phyloP scores from a whole-genome alignment of 1,140 invertebrate species.

The Lepidurus apus region DNA sequence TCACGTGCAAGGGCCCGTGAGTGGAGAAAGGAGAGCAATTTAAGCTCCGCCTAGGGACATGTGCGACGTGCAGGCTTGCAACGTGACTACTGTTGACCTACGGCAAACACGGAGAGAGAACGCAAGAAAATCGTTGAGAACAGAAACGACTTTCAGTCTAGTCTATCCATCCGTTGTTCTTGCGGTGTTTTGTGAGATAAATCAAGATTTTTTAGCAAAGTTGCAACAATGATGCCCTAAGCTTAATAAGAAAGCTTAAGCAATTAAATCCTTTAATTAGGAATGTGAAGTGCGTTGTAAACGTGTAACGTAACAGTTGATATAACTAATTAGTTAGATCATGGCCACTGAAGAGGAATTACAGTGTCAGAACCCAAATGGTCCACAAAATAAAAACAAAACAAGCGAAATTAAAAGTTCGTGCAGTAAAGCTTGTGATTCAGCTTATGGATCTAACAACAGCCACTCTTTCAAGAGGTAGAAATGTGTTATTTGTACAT shows the following conservation, averaged over 20 bases:
- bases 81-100: not conserved
- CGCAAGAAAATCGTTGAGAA: too few species aligned
- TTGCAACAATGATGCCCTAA: too few species aligned
- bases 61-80: not conserved
- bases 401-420: slow-evolving; percentile 17
- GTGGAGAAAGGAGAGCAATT: not conserved
- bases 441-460: slow-evolving; percentile 65
- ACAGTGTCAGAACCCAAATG: not conserved
- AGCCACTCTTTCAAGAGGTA: slow-evolving; percentile 68
- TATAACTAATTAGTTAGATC: not conserved
- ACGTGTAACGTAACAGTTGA: not conserved
- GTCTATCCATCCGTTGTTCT: too few species aligned
- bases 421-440: slow-evolving; percentile 53
- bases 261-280: too few species aligned
- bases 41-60: not conserved
- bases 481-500: slow-evolving; percentile 37
- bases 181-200: too few species aligned
- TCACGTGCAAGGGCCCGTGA: slow-evolving; percentile 1
- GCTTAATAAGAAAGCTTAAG: too few species aligned
- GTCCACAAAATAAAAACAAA: not conserved
- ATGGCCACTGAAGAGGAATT: not conserved
- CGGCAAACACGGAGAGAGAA: too few species aligned
- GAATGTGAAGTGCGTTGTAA: too few species aligned
- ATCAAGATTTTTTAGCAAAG: too few species aligned
- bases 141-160: too few species aligned